phyloP scores from a whole-genome alignment of 2,113 vertebrate species.

The Sminthopsis crassicaudata region DNA sequence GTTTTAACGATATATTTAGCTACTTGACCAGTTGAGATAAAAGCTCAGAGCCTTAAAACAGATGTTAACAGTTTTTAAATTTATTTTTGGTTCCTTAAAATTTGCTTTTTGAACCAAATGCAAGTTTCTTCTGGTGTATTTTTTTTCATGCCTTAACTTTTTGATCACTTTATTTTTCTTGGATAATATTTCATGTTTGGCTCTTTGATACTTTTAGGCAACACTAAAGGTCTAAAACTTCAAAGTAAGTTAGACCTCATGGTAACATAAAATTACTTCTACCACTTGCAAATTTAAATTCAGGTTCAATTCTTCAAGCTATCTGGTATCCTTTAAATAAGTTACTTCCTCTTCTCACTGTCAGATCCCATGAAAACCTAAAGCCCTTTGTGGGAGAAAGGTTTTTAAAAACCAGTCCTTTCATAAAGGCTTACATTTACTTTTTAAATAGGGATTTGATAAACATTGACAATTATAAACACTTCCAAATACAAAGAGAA shows the following conservation, averaged over 20 bases:
- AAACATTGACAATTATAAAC: neutral
- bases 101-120: conserved; percentile 66
- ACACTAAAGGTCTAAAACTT: conserved; percentile 61
- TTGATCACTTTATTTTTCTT: conserved; percentile 80
- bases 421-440: neutral
- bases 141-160: conserved; percentile 70
- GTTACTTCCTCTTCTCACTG: conserved; percentile 46
- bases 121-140: conserved; percentile 63
- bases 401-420: neutral
- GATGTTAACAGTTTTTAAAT: conserved; percentile 76
- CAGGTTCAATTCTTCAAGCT: conserved; percentile 53
- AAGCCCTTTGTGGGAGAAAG: conserved; percentile 37
- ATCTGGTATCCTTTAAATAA: conserved; percentile 45
- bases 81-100: conserved; percentile 66
- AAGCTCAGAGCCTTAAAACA: conserved; percentile 65
- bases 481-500: neutral
- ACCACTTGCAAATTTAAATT: conserved; percentile 52
- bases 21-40: conserved; percentile 65
- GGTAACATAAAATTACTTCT: conserved; percentile 46
- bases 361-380: conserved; percentile 33
- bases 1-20: conserved; percentile 68
- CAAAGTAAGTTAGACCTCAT: conserved; percentile 64
- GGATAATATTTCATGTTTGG: conserved; percentile 71
- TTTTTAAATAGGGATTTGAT: neutral
- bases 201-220: conserved; percentile 65